These are phyloP conservation scores for Ectemnius lituratus DNA, from an alignment of 2,888 invertebrate species.

Conservation along the genomic window DNA sequence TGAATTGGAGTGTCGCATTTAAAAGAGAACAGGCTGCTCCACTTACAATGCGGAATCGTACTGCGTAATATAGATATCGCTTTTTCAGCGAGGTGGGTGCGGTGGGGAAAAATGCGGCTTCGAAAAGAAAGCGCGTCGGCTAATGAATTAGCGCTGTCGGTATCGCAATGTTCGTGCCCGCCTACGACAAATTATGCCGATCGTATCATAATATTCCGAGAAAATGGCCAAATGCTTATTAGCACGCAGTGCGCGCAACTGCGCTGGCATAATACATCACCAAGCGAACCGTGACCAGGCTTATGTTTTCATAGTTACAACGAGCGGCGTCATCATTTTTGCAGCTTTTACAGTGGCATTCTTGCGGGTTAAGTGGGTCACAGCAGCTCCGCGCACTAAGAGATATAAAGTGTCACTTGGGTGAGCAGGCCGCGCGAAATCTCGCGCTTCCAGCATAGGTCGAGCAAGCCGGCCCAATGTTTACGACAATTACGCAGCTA, in stretches of 20 bases:
- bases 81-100: constrained; percentile 28
- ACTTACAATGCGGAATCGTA: constrained; percentile 32
- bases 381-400: constrained; percentile 1
- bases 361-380: constrained; percentile 44
- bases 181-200: constrained; percentile 52
- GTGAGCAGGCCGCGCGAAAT: background rate
- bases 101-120: constrained; percentile 25
- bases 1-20: background rate
- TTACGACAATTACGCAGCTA: constrained; percentile 35
- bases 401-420: constrained; percentile 35
- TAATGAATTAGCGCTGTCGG: constrained; percentile 51
- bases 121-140: constrained; percentile 37
- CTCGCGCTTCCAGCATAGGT: background rate
- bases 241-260: constrained; percentile 28
- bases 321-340: constrained; percentile 52
- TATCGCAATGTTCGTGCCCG: constrained; percentile 42
- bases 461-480: constrained; percentile 19
- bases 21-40: constrained; percentile 42
- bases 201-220: constrained; percentile 53
- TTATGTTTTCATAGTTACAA: constrained; percentile 52
- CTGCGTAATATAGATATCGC: constrained; percentile 45
- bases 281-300: constrained; percentile 52
- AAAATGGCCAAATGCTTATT: constrained; percentile 51
- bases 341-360: constrained; percentile 37
- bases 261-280: constrained; percentile 38